Conservation (phyloP, 64 coral and sea anemone species). For the Porites lutea region DNA sequence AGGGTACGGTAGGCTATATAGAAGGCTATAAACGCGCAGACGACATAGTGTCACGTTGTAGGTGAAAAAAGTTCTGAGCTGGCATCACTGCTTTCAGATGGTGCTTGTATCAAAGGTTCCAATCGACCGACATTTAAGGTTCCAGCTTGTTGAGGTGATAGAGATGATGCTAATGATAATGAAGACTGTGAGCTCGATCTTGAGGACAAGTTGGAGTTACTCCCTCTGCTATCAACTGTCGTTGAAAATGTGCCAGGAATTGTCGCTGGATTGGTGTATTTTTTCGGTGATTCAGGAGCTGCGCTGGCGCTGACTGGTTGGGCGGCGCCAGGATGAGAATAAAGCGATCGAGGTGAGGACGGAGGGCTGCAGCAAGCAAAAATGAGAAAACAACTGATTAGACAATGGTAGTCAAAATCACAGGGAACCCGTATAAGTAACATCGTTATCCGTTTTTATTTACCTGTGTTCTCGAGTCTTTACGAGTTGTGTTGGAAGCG, state of each 20-base stretch:
- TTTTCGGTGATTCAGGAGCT: slow-evolving; percentile 38
- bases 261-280: slow-evolving; percentile 28
- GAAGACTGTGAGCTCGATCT: slow-evolving; percentile 68
- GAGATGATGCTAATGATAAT: slow-evolving; percentile 44
- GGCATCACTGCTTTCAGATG: neutral
- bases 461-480: no score
- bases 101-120: slow-evolving; percentile 32
- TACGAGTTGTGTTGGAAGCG: no score
- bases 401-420: neutral
- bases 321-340: slow-evolving; percentile 20
- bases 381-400: neutral
- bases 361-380: neutral
- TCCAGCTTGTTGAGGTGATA: slow-evolving; percentile 18
- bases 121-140: slow-evolving; percentile 52
- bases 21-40: neutral
- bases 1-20: no score
- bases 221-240: slow-evolving; percentile 25
- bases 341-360: slow-evolving; percentile 29
- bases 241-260: slow-evolving; percentile 40
- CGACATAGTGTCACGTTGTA: neutral
- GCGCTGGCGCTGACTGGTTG: neutral
- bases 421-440: neutral
- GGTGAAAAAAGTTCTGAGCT: slow-evolving; percentile 53
- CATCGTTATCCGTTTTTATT: no score
- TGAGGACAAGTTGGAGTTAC: slow-evolving; percentile 15